Conservation (phyloP, 2,888 invertebrate species). For the Catocala sponsa region DNA sequence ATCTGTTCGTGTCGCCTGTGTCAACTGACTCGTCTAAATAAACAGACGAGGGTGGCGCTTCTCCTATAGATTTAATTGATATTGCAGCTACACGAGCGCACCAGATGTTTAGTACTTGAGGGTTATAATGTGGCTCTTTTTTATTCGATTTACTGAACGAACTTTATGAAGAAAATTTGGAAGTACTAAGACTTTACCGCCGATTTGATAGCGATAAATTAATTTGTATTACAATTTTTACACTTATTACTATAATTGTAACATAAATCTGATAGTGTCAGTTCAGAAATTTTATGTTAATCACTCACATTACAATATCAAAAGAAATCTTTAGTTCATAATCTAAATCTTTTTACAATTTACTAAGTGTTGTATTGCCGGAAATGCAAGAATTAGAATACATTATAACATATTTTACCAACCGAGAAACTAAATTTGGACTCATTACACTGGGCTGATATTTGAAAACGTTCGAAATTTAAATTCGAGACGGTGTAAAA, state of each 20-base stretch:
- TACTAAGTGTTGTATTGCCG: constrained; percentile 17
- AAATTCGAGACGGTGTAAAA: constrained; percentile 55
- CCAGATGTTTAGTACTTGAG: constrained; percentile 63
- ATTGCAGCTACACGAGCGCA: constrained; percentile 63
- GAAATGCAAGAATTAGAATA: constrained; percentile 23
- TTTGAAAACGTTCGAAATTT: constrained; percentile 55
- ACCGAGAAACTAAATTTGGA: constrained; percentile 19
- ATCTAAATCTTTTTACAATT: constrained; percentile 2
- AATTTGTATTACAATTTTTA: not conserved
- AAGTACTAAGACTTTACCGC: too few species aligned
- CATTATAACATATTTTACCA: constrained; percentile 24
- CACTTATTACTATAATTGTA: not conserved
- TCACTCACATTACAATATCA: constrained; percentile 11
- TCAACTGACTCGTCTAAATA: constrained; percentile 74
- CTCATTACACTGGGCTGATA: constrained; percentile 33
- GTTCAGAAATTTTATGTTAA: not conserved
- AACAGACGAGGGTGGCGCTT: constrained; percentile 78
- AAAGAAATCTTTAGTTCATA: constrained; percentile 2
- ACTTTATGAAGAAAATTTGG: too few species aligned
- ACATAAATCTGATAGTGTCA: constrained; percentile 6
- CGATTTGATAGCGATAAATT: too few species aligned
- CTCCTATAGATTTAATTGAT: constrained; percentile 76
- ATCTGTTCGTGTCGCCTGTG: constrained; percentile 75
- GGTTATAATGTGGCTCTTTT: constrained; percentile 12
- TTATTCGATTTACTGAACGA: not conserved